Evolutionary conservation across 2,888 invertebrate species (phyloP).

Genomic region (Andrena camellia): DNA sequence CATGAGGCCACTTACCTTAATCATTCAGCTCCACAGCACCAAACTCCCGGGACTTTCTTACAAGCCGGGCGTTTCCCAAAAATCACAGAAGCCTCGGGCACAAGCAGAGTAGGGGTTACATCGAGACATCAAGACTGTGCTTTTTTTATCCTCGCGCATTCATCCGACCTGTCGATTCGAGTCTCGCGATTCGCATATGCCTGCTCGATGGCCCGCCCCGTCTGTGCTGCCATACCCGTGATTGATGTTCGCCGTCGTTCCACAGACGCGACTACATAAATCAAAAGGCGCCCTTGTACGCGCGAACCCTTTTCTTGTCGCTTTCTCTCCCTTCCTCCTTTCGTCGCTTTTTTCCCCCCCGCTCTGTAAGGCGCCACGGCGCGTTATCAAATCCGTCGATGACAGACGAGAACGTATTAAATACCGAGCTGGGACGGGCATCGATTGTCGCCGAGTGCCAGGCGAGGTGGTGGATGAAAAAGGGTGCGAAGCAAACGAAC

Average conservation of each 20-base stretch:
- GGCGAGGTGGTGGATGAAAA: slow-evolving; percentile 24
- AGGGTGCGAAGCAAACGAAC: slow-evolving; percentile 44
- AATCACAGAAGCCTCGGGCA: not conserved
- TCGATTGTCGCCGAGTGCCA: slow-evolving; percentile 68
- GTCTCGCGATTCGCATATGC: slow-evolving; percentile 55
- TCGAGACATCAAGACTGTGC: slow-evolving; percentile 32
- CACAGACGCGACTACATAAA: slow-evolving; percentile 77
- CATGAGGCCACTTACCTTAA: not conserved
- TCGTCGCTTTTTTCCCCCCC: slow-evolving; percentile 3
- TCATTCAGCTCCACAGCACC: not conserved
- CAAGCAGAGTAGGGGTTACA: not conserved
- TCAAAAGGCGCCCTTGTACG: slow-evolving; percentile 71
- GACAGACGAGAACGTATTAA: slow-evolving; percentile 75
- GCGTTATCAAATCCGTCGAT: slow-evolving; percentile 72
- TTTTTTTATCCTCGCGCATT: slow-evolving; percentile 45
- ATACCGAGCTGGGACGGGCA: slow-evolving; percentile 68
- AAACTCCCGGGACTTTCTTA: not conserved
- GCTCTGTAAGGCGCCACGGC: slow-evolving; percentile 27
- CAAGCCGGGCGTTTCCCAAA: too few relatives aligned
- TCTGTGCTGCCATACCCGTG: slow-evolving; percentile 66
- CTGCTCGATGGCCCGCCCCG: slow-evolving; percentile 40
- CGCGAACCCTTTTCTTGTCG: slow-evolving; percentile 61
- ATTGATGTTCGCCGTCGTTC: slow-evolving; percentile 77
- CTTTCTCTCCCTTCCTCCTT: not conserved
- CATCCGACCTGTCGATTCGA: slow-evolving; percentile 62